A percentile compares a stretch with the other conserved stretches of the same genome.
These are phyloP conservation scores for Nothoprocta perdicaria DNA, from an alignment of 2,113 vertebrate species.

Conservation along the genomic window DNA sequence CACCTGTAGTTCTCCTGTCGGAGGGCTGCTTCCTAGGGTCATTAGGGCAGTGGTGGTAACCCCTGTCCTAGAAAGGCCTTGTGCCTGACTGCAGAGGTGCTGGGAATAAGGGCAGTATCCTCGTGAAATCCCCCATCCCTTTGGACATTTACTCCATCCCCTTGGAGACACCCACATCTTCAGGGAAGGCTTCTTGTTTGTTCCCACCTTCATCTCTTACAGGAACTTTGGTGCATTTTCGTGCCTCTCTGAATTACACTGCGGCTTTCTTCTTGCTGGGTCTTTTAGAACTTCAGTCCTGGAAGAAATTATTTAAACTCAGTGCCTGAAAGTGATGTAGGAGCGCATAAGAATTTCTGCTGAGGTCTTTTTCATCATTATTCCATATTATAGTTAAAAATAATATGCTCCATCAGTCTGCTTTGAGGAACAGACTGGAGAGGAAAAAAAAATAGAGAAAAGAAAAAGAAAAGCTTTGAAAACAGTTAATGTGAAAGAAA, in stretches of 20 bases:
- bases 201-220: background rate
- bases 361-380: background rate
- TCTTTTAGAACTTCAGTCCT: background rate
- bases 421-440: background rate
- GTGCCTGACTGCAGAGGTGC: background rate
- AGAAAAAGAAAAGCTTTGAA: background rate
- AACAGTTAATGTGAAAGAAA: background rate
- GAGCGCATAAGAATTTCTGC: background rate
- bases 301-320: background rate
- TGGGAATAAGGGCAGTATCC: background rate
- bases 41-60: background rate
- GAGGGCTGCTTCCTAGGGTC: background rate
- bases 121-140: background rate
- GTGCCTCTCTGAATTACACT: background rate
- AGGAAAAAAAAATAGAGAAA: background rate
- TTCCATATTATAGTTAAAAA: background rate
- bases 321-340: background rate
- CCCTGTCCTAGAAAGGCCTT: background rate
- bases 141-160: background rate
- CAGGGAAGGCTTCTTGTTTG: background rate
- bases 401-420: background rate
- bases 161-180: background rate
- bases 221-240: background rate
- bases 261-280: background rate
- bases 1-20: conserved; percentile 1